phyloP scores from a whole-genome alignment of 2,797 vertebrate genomes.

The Fistularia tabacaria region DNA sequence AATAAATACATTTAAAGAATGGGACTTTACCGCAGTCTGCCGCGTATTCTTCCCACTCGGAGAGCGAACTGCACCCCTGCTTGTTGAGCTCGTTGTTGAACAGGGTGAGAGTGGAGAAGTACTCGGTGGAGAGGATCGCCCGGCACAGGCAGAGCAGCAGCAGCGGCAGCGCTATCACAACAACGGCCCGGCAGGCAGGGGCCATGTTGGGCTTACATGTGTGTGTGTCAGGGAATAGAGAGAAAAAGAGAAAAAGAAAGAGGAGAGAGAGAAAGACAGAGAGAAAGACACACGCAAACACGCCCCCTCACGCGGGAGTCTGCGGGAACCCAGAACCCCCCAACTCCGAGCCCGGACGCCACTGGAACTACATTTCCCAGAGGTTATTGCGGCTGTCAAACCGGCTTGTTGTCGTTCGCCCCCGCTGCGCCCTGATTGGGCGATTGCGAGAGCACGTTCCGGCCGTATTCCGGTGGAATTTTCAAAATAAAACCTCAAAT shows the following conservation, averaged over 20 bases:
- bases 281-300: conserved; percentile 3
- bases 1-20: background rate
- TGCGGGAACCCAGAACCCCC: background rate
- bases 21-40: conserved; percentile 77
- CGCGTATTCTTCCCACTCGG: conserved; percentile 80
- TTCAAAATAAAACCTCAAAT: too few species aligned
- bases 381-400: too few species aligned
- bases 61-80: conserved; percentile 76
- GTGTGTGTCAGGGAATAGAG: conserved; percentile 11
- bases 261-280: conserved; percentile 39
- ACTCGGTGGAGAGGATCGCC: conserved; percentile 64
- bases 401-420: too few species aligned
- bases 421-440: too few species aligned
- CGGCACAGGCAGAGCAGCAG: conserved; percentile 63
- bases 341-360: background rate
- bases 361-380: background rate
- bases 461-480: too few species aligned
- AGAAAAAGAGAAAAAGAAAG: conserved; percentile 46
- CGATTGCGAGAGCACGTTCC: too few species aligned
- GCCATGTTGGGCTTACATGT: conserved; percentile 76
- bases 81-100: conserved; percentile 78
- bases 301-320: background rate
- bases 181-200: conserved; percentile 69
- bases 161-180: conserved; percentile 61
- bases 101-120: conserved; percentile 73